Base-by-base conservation (phyloP, 2,888 invertebrate genomes). In the Thera britannica region DNA sequence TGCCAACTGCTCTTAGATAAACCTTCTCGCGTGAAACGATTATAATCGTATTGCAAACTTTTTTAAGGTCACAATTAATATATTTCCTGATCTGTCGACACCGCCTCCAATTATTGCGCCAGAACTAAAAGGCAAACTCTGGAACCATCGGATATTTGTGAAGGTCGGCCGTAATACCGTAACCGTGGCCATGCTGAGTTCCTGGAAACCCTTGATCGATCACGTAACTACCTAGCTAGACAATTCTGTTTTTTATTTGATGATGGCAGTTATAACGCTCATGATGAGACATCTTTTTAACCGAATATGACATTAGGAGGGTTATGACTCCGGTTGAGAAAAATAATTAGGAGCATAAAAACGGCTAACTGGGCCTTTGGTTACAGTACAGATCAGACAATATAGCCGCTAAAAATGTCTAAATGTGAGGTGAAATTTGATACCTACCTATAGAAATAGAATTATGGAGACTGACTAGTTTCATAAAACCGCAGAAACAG, bases 41-140 rank as follows among this genome's bases (percentile, higher is more conserved):
- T 60, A 23, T 73, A 8, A 44, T 8, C 2, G 23, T 73, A 70
- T 75, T 74, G 83, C 79, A 74, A 79, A 82, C 80, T 82, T 81
- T 83, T 84, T 84, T 81, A 82, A 86, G 84, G 85, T 82, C 77
- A 80, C 12, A 68, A 67, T 74, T 81, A 79, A 80, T 51, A 79
- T 79, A 72, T 81, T 85, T 86, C 84, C 86, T 83, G 79, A 77
- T 85, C 76, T 85, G 84, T 81, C 79, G 83, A 85, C 75, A 85
- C 71, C 75, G 77, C 78, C 77, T 77, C 69, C 75, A 68, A 74
- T 68, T 84, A 78, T 85, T 85, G 81, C 86, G 70, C 82, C 82
- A 86, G 85, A 84, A 80, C 78, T 84, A 85, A 83, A 83, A 79
- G 77, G 77, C 83, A 80, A 71, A 60, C 72, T 82, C 83, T 85